Conservation (phyloP, 2,888 invertebrate genomes). For the Napeogenes inachia region DNA sequence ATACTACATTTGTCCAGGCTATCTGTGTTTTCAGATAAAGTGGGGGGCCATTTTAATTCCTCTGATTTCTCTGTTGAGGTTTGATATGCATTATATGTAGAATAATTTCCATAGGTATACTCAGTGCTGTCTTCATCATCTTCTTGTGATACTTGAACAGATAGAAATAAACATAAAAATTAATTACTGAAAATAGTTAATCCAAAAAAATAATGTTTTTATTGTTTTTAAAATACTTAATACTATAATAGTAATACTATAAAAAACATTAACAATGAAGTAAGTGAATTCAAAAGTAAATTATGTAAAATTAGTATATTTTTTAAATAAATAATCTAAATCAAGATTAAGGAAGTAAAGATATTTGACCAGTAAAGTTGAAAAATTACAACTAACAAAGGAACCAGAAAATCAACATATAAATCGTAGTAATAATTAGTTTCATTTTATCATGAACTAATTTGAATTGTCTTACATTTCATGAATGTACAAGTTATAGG, state of each 20-base stretch:
- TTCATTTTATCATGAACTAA: no score
- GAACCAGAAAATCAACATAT: no score
- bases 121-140: constrained; percentile 55
- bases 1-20: constrained; percentile 30
- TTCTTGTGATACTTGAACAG: constrained; percentile 62
- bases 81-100: constrained; percentile 50
- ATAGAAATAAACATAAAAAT: background rate
- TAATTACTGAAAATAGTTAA: no score
- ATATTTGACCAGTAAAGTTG: background rate
- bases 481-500: no score
- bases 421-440: no score
- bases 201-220: no score
- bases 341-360: background rate
- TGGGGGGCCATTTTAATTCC: constrained; percentile 28
- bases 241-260: no score
- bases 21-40: constrained; percentile 23
- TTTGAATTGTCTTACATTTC: no score
- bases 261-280: no score
- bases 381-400: background rate
- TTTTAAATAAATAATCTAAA: background rate
- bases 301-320: background rate
- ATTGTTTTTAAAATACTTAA: no score
- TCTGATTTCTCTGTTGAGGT: constrained; percentile 30
- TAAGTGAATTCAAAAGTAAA: no score
- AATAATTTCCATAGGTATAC: constrained; percentile 58